Conservation (phyloP, 2,888 invertebrate species). For the Metellina segmentata region DNA sequence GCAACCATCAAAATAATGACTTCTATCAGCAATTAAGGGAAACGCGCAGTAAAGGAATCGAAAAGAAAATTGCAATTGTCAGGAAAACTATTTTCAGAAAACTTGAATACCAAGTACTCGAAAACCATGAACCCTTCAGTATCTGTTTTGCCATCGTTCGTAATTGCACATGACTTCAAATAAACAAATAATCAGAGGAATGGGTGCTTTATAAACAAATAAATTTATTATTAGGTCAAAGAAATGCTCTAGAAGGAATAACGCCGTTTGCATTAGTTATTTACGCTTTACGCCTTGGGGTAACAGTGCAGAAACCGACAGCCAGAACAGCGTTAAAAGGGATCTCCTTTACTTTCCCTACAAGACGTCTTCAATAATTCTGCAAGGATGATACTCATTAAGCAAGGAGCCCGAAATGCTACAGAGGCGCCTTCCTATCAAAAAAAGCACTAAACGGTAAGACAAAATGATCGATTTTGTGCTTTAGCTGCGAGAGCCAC, state of each 20-base stretch:
- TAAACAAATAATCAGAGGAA: neutral
- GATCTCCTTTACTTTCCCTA: neutral
- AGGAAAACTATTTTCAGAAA: neutral
- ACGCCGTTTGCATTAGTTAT: neutral
- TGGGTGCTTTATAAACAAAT: neutral
- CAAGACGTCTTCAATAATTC: neutral
- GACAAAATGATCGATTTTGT: neutral
- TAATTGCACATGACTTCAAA: neutral
- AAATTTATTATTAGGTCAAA: neutral
- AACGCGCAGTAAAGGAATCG: neutral
- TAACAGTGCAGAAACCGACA: neutral
- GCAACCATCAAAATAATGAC: neutral
- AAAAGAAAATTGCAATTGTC: neutral
- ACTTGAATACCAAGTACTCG: neutral
- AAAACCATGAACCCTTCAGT: no score
- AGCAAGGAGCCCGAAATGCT: neutral
- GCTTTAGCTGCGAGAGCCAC: neutral
- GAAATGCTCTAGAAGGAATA: neutral
- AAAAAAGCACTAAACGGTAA: neutral
- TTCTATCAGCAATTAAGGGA: neutral
- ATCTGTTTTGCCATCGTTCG: no score
- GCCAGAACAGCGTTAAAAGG: neutral
- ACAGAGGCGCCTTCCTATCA: neutral
- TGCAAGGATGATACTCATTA: neutral
- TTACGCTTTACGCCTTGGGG: neutral